A percentile compares a stretch with the other conserved stretches of the same genome.
Conservation (phyloP, 2,888 invertebrate species). For the Hypomecis atomaria region DNA sequence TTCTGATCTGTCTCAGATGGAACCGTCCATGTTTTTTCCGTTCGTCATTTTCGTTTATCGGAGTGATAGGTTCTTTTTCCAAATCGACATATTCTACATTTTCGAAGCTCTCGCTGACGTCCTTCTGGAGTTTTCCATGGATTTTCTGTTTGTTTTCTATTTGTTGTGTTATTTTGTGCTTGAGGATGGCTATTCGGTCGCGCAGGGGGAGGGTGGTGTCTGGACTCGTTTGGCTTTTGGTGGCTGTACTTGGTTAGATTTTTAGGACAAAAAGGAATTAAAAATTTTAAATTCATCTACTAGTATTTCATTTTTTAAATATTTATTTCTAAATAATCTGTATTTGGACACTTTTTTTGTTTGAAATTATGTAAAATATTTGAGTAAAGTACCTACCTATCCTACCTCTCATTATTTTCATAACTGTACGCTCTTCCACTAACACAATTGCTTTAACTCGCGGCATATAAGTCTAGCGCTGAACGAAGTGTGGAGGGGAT, state of each 20-base stretch:
- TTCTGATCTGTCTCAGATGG: constrained; percentile 38
- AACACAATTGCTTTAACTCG: no score
- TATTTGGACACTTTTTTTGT: no score
- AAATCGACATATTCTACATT: constrained; percentile 38
- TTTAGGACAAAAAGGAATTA: background rate
- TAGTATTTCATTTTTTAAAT: no score
- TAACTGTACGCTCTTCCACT: no score
- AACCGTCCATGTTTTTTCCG: constrained; percentile 41
- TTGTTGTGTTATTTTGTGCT: constrained; percentile 39
- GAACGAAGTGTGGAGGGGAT: no score
- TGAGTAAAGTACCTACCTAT: no score
- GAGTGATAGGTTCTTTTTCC: constrained; percentile 38
- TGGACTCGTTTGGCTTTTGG: background rate
- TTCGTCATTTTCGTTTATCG: constrained; percentile 46
- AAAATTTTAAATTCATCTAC: background rate
- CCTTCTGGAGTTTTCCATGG: background rate
- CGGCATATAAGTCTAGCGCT: no score
- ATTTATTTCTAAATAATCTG: no score
- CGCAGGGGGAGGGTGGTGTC: constrained; percentile 28
- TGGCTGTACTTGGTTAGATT: constrained; percentile 6
- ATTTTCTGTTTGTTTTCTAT: constrained; percentile 20
- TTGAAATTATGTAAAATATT: no score
- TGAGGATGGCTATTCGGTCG: constrained; percentile 40
- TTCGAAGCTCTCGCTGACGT: constrained; percentile 21
- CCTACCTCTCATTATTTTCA: no score